Base-by-base conservation (phyloP, 2,888 invertebrate species). In the Cataglyphis rosenhaueri region DNA sequence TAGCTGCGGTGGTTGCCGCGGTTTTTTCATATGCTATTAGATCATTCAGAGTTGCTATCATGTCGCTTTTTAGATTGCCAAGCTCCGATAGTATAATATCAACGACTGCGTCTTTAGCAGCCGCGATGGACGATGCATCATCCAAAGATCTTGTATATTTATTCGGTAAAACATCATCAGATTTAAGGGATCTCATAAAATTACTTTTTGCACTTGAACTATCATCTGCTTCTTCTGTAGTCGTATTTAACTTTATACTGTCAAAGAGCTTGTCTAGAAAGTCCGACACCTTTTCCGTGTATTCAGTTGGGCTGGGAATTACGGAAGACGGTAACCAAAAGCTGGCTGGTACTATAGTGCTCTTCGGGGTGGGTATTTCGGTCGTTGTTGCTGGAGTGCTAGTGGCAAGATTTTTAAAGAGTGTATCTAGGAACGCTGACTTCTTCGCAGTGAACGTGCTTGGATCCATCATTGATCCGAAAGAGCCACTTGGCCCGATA, bases 251-350 rank as follows among this genome's bases (percentile, higher is more conserved):
- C 8, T 91, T 92, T 44, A 93, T 76, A 32, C 85, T 91, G 1
- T 91, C 91, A 41, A 94, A 93, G 3, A 94, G 83, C 84, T 94
- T 94, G 18, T 91, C 91, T 32, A 94, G 82, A 55, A 94, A 94
- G 0, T 83, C 81, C 0, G 89, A 86, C 2, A 94, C 93, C 81
- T 94, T 94, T 8, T 89, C 79, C 8, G 87, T 91, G 71, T 94
- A 94, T 55, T 92, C 92, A n/a, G 85, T 86, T 10, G 94, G 92
- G 12, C 84, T 90, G 1, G 93, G 92, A 18, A 92, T 86, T 3
- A 92, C 62, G 0, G 92, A 89, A 9, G 90, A 89, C 41, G 94
- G 94, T 1, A 91, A 9, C 94, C 94, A 94, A 57, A 93, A 94
- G 62, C 88, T 88, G 0, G 93, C 88, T 6, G 94, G 93, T n/a